phyloP scores from a whole-genome alignment of 2,797 vertebrate genomes.

The Pygocentrus nattereri region DNA sequence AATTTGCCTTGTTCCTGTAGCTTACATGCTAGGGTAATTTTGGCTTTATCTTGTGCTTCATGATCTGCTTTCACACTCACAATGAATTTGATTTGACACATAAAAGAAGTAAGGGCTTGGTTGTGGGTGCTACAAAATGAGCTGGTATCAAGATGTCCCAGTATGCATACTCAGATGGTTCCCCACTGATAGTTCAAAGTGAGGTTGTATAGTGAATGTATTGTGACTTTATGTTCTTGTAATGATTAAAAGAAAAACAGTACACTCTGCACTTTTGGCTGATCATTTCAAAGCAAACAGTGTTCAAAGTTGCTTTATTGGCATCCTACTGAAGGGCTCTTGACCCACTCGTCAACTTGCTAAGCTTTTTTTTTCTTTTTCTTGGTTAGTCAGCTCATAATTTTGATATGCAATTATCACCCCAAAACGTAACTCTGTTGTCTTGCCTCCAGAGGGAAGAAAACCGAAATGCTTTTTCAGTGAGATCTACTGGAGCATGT shows the following conservation, averaged over 20 bases:
- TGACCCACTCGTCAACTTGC: constrained; percentile 67
- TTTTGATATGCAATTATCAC: constrained; percentile 82
- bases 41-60: constrained; percentile 1
- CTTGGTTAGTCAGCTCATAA: constrained; percentile 78
- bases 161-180: background rate
- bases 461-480: constrained; percentile 77
- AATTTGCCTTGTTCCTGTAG: constrained; percentile 11
- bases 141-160: background rate
- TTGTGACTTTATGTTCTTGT: background rate
- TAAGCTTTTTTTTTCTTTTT: constrained; percentile 70
- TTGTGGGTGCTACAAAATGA: background rate
- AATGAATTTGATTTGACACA: constrained; percentile 28
- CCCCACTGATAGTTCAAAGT: background rate
- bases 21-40: constrained; percentile 43
- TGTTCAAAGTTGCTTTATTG: constrained; percentile 19
- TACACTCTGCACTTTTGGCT: background rate
- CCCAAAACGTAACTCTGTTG: constrained; percentile 77
- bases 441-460: constrained; percentile 72
- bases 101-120: background rate
- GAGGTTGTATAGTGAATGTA: background rate
- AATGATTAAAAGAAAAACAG: background rate
- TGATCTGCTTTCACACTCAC: constrained; percentile 37
- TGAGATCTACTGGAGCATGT: constrained; percentile 72
- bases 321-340: constrained; percentile 50
- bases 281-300: constrained; percentile 1